Evolutionary conservation across 2,113 vertebrate species (phyloP).

Genomic region (Mola mola): DNA sequence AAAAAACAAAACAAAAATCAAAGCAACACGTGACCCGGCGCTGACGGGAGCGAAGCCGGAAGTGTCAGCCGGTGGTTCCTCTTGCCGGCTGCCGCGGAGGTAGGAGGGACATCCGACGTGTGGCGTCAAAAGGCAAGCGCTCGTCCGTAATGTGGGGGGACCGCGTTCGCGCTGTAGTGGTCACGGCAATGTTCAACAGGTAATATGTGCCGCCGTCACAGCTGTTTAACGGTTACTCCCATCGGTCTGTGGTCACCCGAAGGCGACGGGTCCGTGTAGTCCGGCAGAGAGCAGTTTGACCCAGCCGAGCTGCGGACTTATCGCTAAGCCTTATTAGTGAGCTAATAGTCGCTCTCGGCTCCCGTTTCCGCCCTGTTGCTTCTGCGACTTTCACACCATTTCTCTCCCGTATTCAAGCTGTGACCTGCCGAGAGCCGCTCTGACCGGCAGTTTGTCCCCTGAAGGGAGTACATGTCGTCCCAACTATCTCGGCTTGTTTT

Average conservation of each 20-base stretch:
- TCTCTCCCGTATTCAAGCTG: background rate
- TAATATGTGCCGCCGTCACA: slow-evolving; percentile 16
- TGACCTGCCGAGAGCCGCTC: background rate
- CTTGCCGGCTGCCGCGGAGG: background rate
- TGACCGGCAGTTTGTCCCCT: background rate
- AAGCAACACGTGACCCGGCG: too few relatives aligned
- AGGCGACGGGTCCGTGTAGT: background rate
- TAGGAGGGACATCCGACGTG: slow-evolving; percentile 42
- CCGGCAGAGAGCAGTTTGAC: background rate
- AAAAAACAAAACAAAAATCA: too few relatives aligned
- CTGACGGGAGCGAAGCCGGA: slow-evolving; percentile 27
- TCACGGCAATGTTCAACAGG: slow-evolving; percentile 65
- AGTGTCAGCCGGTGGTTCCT: background rate
- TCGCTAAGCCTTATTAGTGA: slow-evolving; percentile 65
- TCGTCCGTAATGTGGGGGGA: too few relatives aligned
- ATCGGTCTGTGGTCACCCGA: background rate
- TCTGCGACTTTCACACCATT: background rate
- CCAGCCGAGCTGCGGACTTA: slow-evolving; percentile 1
- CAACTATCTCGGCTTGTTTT: slow-evolving; percentile 1
- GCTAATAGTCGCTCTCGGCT: slow-evolving; percentile 33
- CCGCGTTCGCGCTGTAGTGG: background rate
- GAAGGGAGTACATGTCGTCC: background rate
- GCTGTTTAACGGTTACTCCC: background rate
- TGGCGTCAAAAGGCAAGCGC: too few relatives aligned
- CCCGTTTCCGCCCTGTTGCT: slow-evolving; percentile 13